These are phyloP conservation scores for Cladorhizidae sp. DNA, from an alignment of 37 sponge, comb jelly and placozoan genomes.

Conservation along the genomic window DNA sequence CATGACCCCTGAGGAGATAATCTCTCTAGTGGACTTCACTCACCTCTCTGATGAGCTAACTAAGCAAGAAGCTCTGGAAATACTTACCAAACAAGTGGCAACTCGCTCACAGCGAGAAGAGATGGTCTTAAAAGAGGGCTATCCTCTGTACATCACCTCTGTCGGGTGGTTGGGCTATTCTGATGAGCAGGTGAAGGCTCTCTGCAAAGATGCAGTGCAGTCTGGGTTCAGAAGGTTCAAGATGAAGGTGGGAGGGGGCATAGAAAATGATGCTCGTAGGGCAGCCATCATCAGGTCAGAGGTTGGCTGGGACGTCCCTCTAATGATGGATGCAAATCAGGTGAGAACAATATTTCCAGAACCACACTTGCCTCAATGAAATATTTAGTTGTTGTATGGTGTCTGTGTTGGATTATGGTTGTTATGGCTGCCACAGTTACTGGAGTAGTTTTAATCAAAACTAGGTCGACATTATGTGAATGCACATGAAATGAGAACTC, in stretches of 20 bases:
- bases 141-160: slow-evolving; percentile 85
- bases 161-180: slow-evolving; percentile 89
- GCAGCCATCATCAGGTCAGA: slow-evolving; percentile 66
- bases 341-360: not conserved
- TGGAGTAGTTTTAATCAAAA: too few species aligned
- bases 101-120: slow-evolving; percentile 43
- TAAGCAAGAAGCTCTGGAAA: slow-evolving; percentile 64
- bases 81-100: slow-evolving; percentile 41
- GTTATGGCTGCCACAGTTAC: too few species aligned
- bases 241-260: slow-evolving; percentile 84
- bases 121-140: slow-evolving; percentile 52
- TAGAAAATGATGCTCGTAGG: slow-evolving; percentile 66
- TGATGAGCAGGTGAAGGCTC: slow-evolving; percentile 60
- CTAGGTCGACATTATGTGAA: too few species aligned
- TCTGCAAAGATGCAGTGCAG: slow-evolving; percentile 52
- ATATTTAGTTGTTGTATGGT: too few species aligned
- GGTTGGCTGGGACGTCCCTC: slow-evolving; percentile 70
- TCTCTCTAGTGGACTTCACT: slow-evolving; percentile 77
- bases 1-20: slow-evolving; percentile 75
- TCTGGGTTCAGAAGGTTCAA: slow-evolving; percentile 83
- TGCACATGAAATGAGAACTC: too few species aligned
- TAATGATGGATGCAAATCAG: slow-evolving; percentile 83
- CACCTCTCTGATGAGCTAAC: slow-evolving; percentile 78
- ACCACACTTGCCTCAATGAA: too few species aligned
- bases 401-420: too few species aligned